Evolutionary conservation across 2,113 vertebrate species (phyloP), one percentile per base, ranked within the genome.

Genomic region (Tympanuchus pallidicinctus): DNA sequence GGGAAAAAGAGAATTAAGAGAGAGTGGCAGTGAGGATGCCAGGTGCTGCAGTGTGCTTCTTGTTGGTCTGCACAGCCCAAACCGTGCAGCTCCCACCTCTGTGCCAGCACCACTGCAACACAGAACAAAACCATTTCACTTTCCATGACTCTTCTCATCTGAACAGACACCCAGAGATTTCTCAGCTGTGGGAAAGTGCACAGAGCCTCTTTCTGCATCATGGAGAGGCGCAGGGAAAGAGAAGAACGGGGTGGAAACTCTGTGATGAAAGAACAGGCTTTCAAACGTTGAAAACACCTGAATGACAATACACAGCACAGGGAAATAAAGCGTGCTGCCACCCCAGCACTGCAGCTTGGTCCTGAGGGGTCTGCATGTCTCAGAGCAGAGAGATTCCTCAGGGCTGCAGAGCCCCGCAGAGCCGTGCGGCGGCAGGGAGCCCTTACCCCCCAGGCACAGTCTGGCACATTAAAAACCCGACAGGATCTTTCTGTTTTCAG

Each of bases 361-460:
- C 78, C 75, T 42, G 84, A 43, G 52, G 89, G 81, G 85, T 89
- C 71, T 74, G 88, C 89, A 32, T 18, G 70, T 82, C 75, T 50
- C 86, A 1, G 1, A 36, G 20, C 86, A 69, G 83, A 11, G 45
- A 64, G 54, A 81, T 91, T 91, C 83, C 56, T n/a, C 71, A 11
- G 79, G 84, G 85, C 13, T 42, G 25, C 42, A 13, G 83, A 72
- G 81, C 88, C 30, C 80, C 5, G 2, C 45, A 87, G 83, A 52
- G 50, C 89, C 1, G 12, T 22, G 64, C 40, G n/a, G 57, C 89
- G 82, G 89, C 95, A 91, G 86, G 96, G 92, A 96, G 92, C 81
- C 30, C 3, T 43, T 71, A 73, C 91, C 90, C 95, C 88, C 93
- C 94, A 71, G 93, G 82, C 91, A 94, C 86, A 75, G 96, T 94